Percentiles rank a stretch among this genome's conserved stretches.
These are phyloP conservation scores for Melinopterus prodromus DNA, from an alignment of 2,888 invertebrate species.

Conservation along the genomic window DNA sequence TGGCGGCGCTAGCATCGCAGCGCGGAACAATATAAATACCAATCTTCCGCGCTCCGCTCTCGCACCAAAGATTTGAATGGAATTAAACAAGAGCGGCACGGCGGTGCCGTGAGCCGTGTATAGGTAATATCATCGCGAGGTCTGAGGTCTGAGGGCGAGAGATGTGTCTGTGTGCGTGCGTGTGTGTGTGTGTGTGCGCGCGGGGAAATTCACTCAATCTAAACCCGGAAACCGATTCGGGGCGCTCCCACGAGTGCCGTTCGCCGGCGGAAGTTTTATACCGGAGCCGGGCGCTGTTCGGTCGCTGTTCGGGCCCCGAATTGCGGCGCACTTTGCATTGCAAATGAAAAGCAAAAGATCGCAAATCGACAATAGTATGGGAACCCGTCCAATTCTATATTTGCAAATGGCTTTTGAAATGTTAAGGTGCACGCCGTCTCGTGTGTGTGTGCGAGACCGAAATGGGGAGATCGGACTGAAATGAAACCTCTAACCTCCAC, in stretches of 20 bases:
- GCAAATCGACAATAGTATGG: slow-evolving; percentile 60
- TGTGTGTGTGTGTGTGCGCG: slow-evolving; percentile 43
- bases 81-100: slow-evolving; percentile 57
- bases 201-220: slow-evolving; percentile 61
- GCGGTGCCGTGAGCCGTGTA: slow-evolving; percentile 24
- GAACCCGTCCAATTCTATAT: slow-evolving; percentile 57
- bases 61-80: slow-evolving; percentile 57
- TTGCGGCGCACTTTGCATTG: slow-evolving; percentile 60
- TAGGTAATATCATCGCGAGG: slow-evolving; percentile 57
- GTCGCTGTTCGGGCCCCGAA: slow-evolving; percentile 56
- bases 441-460: slow-evolving; percentile 11
- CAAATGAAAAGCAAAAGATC: slow-evolving; percentile 62
- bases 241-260: slow-evolving; percentile 57
- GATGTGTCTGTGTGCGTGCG: slow-evolving; percentile 36
- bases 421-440: slow-evolving; percentile 36
- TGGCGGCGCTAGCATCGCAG: neutral
- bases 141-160: slow-evolving; percentile 42
- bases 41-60: slow-evolving; percentile 48
- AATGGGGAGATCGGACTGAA: slow-evolving; percentile 4
- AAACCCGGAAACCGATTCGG: slow-evolving; percentile 62
- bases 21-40: slow-evolving; percentile 50
- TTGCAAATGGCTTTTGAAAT: slow-evolving; percentile 56
- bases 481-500: neutral
- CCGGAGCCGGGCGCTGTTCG: slow-evolving; percentile 26
- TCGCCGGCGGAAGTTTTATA: slow-evolving; percentile 57